phyloP scores from a whole-genome alignment of 1,140 invertebrate species.

The Ganaspis sp. region DNA sequence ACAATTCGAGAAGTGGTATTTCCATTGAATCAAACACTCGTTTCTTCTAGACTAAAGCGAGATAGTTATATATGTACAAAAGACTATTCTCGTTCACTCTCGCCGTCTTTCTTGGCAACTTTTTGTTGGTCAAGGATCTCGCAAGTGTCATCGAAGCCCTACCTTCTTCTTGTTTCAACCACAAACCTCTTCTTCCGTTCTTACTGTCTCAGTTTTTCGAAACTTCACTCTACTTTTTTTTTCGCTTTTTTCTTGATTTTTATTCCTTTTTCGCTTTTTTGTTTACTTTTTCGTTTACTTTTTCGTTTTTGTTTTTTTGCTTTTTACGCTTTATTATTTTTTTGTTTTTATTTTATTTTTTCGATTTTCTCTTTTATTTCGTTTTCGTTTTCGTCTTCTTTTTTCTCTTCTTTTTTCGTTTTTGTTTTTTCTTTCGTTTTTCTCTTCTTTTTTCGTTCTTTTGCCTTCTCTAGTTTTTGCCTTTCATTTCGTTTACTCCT shows the following conservation, averaged over 20 bases:
- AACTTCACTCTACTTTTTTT: background rate
- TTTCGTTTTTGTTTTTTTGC: too few species aligned
- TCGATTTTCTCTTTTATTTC: too few species aligned
- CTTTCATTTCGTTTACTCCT: background rate
- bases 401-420: background rate
- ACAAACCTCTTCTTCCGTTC: slow-evolving; percentile 21
- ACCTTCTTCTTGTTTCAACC: slow-evolving; percentile 15
- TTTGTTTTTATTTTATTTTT: too few species aligned
- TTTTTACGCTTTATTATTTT: too few species aligned
- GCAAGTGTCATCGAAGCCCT: slow-evolving; percentile 14
- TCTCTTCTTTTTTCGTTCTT: too few species aligned
- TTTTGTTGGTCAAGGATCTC: slow-evolving; percentile 20
- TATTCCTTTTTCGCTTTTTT: too few species aligned
- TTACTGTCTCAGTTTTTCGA: background rate
- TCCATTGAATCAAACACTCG: background rate
- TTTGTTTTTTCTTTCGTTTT: too few species aligned
- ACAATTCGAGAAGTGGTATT: background rate
- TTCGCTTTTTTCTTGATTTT: too few species aligned
- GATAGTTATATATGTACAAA: background rate
- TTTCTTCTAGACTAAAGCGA: background rate
- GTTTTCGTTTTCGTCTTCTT: background rate
- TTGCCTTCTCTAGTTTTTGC: too few species aligned
- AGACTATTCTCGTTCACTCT: slow-evolving; percentile 16
- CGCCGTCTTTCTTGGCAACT: background rate
- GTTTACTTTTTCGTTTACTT: too few species aligned